Conservation (phyloP, 2,113 vertebrate genomes). For the Cryptomyrus ogoouensis region DNA sequence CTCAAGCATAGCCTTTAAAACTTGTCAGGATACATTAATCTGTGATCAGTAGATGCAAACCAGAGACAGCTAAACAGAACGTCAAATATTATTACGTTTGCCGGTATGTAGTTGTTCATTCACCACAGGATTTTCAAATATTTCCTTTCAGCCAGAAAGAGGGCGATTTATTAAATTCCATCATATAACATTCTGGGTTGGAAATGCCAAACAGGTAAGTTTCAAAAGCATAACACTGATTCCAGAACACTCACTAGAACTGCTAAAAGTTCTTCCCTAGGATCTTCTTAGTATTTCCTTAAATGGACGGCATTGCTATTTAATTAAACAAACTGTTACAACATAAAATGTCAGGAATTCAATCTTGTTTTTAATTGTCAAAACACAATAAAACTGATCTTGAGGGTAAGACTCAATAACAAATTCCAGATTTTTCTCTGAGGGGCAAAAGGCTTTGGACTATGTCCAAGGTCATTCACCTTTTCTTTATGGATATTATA, state of each 20-base stretch:
- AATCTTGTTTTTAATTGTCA: not conserved
- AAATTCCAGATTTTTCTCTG: not conserved
- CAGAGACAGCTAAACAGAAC: not conserved
- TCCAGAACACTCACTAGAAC: not conserved
- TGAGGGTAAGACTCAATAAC: not conserved
- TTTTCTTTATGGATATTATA: constrained; percentile 13
- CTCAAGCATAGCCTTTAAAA: not conserved
- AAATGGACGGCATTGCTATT: not conserved
- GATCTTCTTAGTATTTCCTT: not conserved
- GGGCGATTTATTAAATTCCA: constrained; percentile 69
- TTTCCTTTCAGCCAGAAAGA: constrained; percentile 49
- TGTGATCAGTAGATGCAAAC: not conserved
- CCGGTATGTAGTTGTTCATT: not conserved
- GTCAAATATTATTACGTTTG: not conserved
- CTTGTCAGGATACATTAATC: not conserved
- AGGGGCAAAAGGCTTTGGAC: not conserved
- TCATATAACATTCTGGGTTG: constrained; percentile 75
- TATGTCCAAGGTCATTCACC: constrained; percentile 10
- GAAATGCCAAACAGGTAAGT: constrained; percentile 74
- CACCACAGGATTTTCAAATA: not conserved
- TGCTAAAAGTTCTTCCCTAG: not conserved
- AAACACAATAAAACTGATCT: not conserved
- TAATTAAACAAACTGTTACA: not conserved
- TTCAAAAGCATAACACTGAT: not conserved
- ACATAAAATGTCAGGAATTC: not conserved